Evolutionary conservation across 2,113 vertebrate genomes (phyloP).

Genomic region (Crocuta crocuta): DNA sequence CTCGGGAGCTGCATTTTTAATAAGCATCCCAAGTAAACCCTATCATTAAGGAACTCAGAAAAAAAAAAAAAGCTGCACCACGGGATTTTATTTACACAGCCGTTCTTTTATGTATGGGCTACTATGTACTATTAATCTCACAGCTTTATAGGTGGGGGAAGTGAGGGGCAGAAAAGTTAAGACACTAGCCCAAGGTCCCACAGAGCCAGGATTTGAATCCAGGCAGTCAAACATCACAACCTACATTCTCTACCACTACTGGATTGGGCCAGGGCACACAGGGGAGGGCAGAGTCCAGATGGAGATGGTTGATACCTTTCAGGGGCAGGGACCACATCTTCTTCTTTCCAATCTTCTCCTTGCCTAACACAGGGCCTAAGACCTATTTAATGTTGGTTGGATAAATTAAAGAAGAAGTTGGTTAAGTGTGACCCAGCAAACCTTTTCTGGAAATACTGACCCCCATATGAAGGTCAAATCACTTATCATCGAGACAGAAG

Average conservation of each 20-base stretch:
- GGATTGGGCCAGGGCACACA: fast-evolving
- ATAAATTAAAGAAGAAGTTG: neutral
- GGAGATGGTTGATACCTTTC: neutral
- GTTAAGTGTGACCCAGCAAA: neutral
- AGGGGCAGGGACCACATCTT: neutral
- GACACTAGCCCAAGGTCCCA: neutral
- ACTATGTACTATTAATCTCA: neutral
- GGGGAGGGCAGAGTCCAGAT: neutral
- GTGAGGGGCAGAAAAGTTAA: neutral
- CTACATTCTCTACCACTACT: neutral
- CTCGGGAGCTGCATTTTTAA: neutral
- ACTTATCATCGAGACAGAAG: neutral
- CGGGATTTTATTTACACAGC: neutral
- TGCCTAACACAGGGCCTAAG: neutral
- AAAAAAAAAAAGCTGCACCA: neutral
- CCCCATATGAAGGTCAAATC: neutral
- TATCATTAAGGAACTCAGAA: neutral
- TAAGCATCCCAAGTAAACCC: neutral
- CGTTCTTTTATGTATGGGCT: neutral
- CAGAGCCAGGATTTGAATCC: neutral
- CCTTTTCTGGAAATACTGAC: neutral
- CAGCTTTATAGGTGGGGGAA: neutral
- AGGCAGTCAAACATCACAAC: neutral
- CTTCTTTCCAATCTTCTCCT: neutral
- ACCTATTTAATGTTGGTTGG: neutral